Evolutionary conservation across 2,797 vertebrate species (phyloP).

Genomic region (Mallotus villosus): DNA sequence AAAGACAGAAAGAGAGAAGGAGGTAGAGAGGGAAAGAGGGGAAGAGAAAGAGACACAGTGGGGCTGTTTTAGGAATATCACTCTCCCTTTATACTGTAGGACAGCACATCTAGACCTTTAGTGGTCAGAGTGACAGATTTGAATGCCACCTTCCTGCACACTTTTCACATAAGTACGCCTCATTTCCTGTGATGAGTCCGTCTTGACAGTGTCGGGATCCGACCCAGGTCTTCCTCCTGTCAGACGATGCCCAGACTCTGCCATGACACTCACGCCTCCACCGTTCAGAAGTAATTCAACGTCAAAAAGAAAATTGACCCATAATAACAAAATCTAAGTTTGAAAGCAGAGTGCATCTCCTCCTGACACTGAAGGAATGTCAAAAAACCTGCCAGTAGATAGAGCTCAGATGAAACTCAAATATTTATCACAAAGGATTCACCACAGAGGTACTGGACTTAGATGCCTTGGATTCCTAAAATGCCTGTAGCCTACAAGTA

Average conservation of each 20-base stretch:
- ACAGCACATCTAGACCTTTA: constrained; percentile 35
- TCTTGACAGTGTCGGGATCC: constrained; percentile 47
- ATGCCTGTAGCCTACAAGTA: too few relatives aligned
- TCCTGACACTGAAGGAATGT: constrained; percentile 35
- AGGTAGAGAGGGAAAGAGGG: not conserved
- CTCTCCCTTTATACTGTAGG: constrained; percentile 23
- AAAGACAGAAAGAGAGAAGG: not conserved
- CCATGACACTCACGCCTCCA: constrained; percentile 2
- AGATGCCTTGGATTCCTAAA: too few relatives aligned
- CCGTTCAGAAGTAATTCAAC: constrained; percentile 65
- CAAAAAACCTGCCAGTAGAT: not conserved
- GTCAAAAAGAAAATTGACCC: constrained; percentile 68
- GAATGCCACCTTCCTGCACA: constrained; percentile 40
- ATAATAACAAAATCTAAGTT: constrained; percentile 36
- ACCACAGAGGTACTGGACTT: not conserved
- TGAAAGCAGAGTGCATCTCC: constrained; percentile 33
- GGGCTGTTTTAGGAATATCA: constrained; percentile 20
- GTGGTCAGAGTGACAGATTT: constrained; percentile 1
- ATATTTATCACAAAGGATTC: not conserved
- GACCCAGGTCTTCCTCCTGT: constrained; percentile 38
- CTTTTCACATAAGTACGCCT: constrained; percentile 64
- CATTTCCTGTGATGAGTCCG: constrained; percentile 69
- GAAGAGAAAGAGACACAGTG: not conserved
- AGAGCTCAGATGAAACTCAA: too few relatives aligned
- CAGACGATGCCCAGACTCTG: constrained; percentile 34